Percentiles rank a stretch among this genome's conserved stretches.
phyloP scores from a whole-genome alignment of 2,888 invertebrate genomes.

The Leptinotarsa rubiginosa region DNA sequence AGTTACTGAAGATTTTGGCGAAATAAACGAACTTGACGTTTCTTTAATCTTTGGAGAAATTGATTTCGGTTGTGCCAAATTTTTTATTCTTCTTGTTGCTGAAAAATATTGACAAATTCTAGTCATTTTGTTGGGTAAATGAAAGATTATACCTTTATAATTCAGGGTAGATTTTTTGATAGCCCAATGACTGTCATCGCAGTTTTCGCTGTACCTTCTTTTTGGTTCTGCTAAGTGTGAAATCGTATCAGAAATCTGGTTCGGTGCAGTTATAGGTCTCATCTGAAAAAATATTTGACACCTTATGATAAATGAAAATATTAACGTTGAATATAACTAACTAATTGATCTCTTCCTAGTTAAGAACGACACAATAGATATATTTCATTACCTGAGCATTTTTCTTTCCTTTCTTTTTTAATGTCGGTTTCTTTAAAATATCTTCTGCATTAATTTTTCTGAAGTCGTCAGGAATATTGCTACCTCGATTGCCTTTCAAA shows the following conservation, averaged over 20 bases:
- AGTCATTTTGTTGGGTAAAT: too few species aligned
- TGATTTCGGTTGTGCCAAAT: slow-evolving; percentile 29
- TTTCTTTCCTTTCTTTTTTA: slow-evolving; percentile 8
- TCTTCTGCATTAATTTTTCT: slow-evolving; percentile 7
- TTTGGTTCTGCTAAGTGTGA: slow-evolving; percentile 22
- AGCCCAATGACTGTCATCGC: slow-evolving; percentile 19
- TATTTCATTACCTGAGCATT: not conserved
- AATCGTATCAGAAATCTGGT: slow-evolving; percentile 12
- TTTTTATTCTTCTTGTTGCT: slow-evolving; percentile 32
- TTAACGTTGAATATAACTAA: too few species aligned
- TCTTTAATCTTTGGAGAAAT: slow-evolving; percentile 9
- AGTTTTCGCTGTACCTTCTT: not conserved
- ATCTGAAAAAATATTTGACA: not conserved
- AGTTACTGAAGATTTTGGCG: slow-evolving; percentile 22
- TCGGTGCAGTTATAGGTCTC: not conserved
- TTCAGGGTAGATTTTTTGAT: slow-evolving; percentile 28
- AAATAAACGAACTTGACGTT: not conserved
- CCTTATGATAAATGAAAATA: too few species aligned
- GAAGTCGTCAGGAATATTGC: slow-evolving; percentile 9
- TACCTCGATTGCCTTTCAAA: slow-evolving; percentile 4
- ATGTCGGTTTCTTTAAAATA: not conserved
- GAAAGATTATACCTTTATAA: slow-evolving; percentile 23
- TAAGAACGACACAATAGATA: not conserved
- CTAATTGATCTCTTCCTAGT: too few species aligned
- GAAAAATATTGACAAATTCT: not conserved